These are phyloP conservation scores for Cottus gobio DNA, from an alignment of 2,113 vertebrate species.

Conservation along the genomic window DNA sequence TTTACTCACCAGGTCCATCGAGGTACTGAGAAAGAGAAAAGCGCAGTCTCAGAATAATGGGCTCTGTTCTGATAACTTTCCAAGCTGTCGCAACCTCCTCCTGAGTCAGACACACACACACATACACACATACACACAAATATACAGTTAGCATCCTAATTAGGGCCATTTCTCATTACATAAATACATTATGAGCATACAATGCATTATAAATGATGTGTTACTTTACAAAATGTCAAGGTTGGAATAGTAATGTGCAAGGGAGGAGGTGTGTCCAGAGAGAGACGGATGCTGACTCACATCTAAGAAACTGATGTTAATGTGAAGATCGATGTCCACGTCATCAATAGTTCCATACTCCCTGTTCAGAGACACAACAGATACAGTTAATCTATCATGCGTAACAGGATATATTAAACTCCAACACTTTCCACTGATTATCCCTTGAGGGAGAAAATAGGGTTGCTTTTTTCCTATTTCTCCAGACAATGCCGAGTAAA, in stretches of 20 bases:
- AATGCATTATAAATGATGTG: slow-evolving; percentile 64
- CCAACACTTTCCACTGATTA: slow-evolving; percentile 12
- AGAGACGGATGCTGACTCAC: slow-evolving; percentile 84
- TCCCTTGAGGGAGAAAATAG: slow-evolving; percentile 5
- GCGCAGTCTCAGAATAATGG: slow-evolving; percentile 94
- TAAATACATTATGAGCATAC: slow-evolving; percentile 60
- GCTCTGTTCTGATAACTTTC: slow-evolving; percentile 98
- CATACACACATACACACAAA: slow-evolving; percentile 62
- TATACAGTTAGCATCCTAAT: slow-evolving; percentile 71
- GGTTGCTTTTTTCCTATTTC: neutral
- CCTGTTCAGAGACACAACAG: slow-evolving; percentile 77
- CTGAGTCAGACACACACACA: slow-evolving; percentile 79
- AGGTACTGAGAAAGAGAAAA: slow-evolving; percentile 99
- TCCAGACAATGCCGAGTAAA: neutral
- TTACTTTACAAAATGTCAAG: slow-evolving; percentile 63
- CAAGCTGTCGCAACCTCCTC: slow-evolving; percentile 99
- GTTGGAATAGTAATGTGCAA: slow-evolving; percentile 51
- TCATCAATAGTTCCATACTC: slow-evolving; percentile 99
- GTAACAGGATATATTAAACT: slow-evolving; percentile 13
- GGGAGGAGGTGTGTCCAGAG: slow-evolving; percentile 24
- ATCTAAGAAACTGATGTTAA: slow-evolving; percentile 98
- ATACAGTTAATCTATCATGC: slow-evolving; percentile 18
- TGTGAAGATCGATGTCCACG: slow-evolving; percentile 97
- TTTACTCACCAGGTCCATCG: slow-evolving; percentile 95
- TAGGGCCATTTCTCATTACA: slow-evolving; percentile 62